Percentiles rank a stretch among this genome's conserved stretches.
Evolutionary conservation across 2,888 invertebrate genomes (phyloP).

Genomic region (Cephus spinipes): DNA sequence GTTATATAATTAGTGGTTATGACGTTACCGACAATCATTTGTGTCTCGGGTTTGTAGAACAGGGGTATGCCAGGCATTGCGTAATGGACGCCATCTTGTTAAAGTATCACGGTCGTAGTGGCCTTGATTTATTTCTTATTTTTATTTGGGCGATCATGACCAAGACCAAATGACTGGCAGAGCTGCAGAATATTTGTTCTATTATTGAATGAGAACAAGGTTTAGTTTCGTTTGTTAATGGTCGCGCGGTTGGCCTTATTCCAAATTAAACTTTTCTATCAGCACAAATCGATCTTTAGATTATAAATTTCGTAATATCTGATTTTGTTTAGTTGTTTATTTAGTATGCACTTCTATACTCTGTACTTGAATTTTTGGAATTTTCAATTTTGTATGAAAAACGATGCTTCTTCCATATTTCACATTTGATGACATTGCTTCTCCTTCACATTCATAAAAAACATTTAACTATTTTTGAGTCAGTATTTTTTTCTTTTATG

Average conservation of each 20-base stretch:
- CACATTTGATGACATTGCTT: too few species aligned
- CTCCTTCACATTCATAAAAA: too few species aligned
- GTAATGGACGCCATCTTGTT: constrained; percentile 64
- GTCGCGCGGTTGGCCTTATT: background rate
- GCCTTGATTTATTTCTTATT: constrained; percentile 4
- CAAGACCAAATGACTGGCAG: too few species aligned
- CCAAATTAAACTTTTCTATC: background rate
- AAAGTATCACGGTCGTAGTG: constrained; percentile 28
- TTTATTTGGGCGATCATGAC: background rate
- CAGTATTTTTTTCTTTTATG: too few species aligned
- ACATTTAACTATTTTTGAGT: too few species aligned
- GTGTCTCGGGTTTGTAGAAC: constrained; percentile 37
- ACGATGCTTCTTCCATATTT: too few species aligned
- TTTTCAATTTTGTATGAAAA: background rate
- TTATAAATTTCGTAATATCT: too few species aligned
- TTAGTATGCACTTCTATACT: too few species aligned
- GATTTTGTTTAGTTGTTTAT: too few species aligned
- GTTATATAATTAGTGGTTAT: too few species aligned
- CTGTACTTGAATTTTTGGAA: background rate
- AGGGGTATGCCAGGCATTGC: constrained; percentile 47
- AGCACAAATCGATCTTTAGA: too few species aligned
- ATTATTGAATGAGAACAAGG: constrained; percentile 6
- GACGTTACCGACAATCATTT: background rate
- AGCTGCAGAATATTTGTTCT: background rate
- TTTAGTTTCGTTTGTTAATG: constrained; percentile 3